A percentile compares a stretch with the other conserved stretches of the same genome.
phyloP scores from a whole-genome alignment of 1,140 invertebrate species.

The Whitmania pigra region DNA sequence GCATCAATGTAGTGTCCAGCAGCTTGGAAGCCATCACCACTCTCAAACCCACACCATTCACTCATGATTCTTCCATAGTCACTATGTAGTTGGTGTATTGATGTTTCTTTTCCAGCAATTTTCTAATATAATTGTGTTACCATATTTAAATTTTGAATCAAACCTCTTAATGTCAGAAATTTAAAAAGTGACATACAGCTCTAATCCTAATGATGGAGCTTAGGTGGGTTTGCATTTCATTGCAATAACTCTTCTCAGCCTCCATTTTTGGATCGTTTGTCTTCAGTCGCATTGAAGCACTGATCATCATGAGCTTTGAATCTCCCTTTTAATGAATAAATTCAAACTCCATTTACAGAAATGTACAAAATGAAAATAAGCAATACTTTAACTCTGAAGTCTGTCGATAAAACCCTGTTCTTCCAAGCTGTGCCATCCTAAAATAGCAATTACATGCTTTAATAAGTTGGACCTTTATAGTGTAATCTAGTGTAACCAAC shows the following conservation, averaged over 20 bases:
- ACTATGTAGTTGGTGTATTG: conserved; percentile 64
- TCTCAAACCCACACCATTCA: conserved; percentile 70
- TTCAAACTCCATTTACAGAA: conserved; percentile 13
- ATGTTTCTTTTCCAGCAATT: conserved; percentile 62
- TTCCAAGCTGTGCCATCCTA: conserved; percentile 55
- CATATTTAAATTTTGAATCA: conserved; percentile 25
- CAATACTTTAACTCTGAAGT: conserved; percentile 48
- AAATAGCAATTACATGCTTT: conserved; percentile 4
- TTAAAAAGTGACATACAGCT: conserved; percentile 30
- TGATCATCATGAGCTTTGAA: conserved; percentile 61
- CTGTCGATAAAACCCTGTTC: conserved; percentile 55
- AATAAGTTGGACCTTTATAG: background rate
- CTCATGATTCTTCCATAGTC: conserved; percentile 70
- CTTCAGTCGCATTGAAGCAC: conserved; percentile 59
- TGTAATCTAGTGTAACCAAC: conserved; percentile 17
- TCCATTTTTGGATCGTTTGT: conserved; percentile 62
- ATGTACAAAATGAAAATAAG: conserved; percentile 11
- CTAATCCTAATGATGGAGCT: conserved; percentile 38
- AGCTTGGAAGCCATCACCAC: conserved; percentile 63
- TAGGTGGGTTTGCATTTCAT: conserved; percentile 53
- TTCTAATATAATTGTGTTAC: conserved; percentile 46
- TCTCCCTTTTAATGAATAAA: conserved; percentile 50
- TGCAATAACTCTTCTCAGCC: conserved; percentile 60
- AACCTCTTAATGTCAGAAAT: no score
- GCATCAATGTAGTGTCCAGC: conserved; percentile 61